Conservation (phyloP, 2,113 vertebrate species). For the Ophthalmolycus amberensis region DNA sequence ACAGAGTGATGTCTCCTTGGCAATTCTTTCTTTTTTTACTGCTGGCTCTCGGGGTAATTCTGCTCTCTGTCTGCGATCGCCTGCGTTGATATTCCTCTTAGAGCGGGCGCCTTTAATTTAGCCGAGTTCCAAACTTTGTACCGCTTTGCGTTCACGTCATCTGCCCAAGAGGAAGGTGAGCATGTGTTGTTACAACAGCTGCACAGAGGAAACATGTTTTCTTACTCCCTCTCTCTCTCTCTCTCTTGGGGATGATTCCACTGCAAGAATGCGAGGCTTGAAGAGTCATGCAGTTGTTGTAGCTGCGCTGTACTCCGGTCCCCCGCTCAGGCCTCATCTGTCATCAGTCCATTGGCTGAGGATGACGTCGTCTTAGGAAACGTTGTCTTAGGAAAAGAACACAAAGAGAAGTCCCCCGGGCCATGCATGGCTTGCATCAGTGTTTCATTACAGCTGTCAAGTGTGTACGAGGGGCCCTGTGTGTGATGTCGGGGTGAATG, state of each 20-base stretch:
- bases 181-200: background rate
- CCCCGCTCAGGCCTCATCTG: slow-evolving; percentile 12
- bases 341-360: background rate
- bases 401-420: background rate
- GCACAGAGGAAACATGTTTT: background rate
- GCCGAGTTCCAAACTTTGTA: background rate
- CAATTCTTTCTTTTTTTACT: background rate
- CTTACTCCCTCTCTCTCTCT: background rate
- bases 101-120: slow-evolving; percentile 1
- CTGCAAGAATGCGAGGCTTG: slow-evolving; percentile 37
- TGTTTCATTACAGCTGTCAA: slow-evolving; percentile 27
- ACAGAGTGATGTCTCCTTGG: slow-evolving; percentile 38
- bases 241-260: background rate
- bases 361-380: background rate
- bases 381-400: background rate
- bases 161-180: slow-evolving; percentile 11
- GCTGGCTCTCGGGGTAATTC: slow-evolving; percentile 21
- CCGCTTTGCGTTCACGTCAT: background rate
- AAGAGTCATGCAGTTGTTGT: slow-evolving; percentile 27
- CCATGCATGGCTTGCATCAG: slow-evolving; percentile 19
- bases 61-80: background rate
- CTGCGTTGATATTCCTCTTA: slow-evolving; percentile 15
- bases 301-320: background rate
- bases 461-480: slow-evolving; percentile 13
- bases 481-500: slow-evolving; percentile 23